Base-by-base conservation (phyloP, 2,888 invertebrate species). In the Daptonema setosum region DNA sequence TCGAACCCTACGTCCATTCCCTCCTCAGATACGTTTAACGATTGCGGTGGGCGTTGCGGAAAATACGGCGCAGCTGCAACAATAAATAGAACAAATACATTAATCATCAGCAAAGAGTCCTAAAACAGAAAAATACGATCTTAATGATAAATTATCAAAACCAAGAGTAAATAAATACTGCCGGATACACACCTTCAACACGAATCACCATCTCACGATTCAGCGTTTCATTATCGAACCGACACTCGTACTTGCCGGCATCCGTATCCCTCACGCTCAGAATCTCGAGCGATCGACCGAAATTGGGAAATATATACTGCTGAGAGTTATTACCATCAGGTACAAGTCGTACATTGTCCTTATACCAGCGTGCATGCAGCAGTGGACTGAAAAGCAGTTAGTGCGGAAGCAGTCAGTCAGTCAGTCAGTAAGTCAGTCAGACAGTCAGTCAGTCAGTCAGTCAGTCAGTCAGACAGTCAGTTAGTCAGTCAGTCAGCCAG, bases 201-300 rank as follows among this genome's bases (percentile, higher is more conserved):
- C 64, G 62, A 41, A 75, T 67, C 54, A 64, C 65, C 61, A 74
- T 71, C 1, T 68, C 68, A 55, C 71, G 64, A 58, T 69, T 67
- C 43, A 69, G 66, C 30, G 72, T 67, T n/a, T n/a, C n/a, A 8
- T 58, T 59, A 25, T 63, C 60, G 58, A 67, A 69, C 56, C 68
- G 86, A 72, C 97, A 97, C 5, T 87, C 86, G 72, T 97, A 97
- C 8, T 79, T 77, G 59, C 93, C 95, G 68, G 82, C 81, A 72
- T 97, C 93, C 55, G 85, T 83, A 67, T 84, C 84, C 58, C 80
- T 81, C 0, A 86, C 85, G 64, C 84, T 81, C 67, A 83, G 82
- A 65, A 91, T 85, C 28, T 53, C 26, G 45, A 63, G 24, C 20
- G 59, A 41, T 28, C 58, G 58, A 24, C 59, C 45, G 35, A 52